Conservation (phyloP, 2,888 invertebrate genomes). For the Celastrina argiolus region DNA sequence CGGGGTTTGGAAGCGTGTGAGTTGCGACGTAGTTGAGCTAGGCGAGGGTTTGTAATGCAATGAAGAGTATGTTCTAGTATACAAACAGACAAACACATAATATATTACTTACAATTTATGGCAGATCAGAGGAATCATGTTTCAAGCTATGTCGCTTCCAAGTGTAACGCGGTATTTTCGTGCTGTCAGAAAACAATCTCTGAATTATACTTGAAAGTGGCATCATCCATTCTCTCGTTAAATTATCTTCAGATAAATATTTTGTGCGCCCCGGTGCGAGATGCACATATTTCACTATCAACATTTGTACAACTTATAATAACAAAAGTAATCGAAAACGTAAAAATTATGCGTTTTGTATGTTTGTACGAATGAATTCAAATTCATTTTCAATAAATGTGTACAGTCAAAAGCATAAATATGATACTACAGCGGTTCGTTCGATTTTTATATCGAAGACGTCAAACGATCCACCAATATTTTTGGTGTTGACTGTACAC, state of each 20-base stretch:
- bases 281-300: conserved; percentile 1
- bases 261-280: conserved; percentile 1
- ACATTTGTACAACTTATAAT: conserved; percentile 21
- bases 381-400: neutral
- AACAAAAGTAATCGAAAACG: conserved; percentile 7
- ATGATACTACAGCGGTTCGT: neutral
- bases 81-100: conserved; percentile 6
- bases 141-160: conserved; percentile 12
- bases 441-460: neutral
- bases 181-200: neutral
- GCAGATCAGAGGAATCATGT: conserved; percentile 23
- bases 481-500: neutral
- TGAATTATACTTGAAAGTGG: neutral
- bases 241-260: conserved; percentile 19
- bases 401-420: neutral
- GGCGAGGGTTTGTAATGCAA: neutral
- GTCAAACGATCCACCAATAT: neutral
- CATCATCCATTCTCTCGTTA: neutral
- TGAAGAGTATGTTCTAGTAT: neutral
- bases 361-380: neutral
- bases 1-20: neutral
- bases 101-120: conserved; percentile 19
- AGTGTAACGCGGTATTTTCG: neutral
- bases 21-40: neutral
- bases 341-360: conserved; percentile 1